Evolutionary conservation across 2,888 invertebrate species (phyloP).

Genomic region (Rhingia campestris): DNA sequence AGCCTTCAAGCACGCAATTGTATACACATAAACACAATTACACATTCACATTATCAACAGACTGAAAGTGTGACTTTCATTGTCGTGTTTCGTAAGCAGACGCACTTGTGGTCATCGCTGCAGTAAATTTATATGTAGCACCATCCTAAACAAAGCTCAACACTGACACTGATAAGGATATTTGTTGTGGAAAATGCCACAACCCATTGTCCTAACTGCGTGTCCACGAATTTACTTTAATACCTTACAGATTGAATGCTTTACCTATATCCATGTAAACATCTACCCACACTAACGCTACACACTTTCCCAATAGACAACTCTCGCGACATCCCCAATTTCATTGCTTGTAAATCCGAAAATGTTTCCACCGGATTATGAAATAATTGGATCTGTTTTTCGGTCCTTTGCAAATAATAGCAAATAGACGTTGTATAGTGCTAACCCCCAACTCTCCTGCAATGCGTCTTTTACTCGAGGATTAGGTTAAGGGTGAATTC

Average conservation of each 20-base stretch:
- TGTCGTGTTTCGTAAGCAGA: slow-evolving; percentile 6
- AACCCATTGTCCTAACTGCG: slow-evolving; percentile 23
- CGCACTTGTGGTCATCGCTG: slow-evolving; percentile 24
- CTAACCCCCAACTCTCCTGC: neutral
- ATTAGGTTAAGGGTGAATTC: slow-evolving; percentile 41
- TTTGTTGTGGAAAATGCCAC: slow-evolving; percentile 16
- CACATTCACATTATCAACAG: neutral
- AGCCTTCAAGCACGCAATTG: neutral
- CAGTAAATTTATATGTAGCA: neutral
- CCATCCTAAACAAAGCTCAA: slow-evolving; percentile 20
- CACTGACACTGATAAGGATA: slow-evolving; percentile 36
- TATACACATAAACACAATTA: neutral
- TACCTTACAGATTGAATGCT: slow-evolving; percentile 41
- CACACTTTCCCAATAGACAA: slow-evolving; percentile 56
- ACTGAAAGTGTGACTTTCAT: slow-evolving; percentile 16
- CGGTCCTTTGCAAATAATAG: slow-evolving; percentile 55
- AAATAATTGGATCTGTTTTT: slow-evolving; percentile 71
- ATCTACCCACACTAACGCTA: neutral
- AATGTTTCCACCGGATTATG: slow-evolving; percentile 73
- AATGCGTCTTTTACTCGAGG: slow-evolving; percentile 32
- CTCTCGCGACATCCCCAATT: slow-evolving; percentile 63
- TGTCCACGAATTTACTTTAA: slow-evolving; percentile 50
- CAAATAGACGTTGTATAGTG: slow-evolving; percentile 28
- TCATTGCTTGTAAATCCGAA: slow-evolving; percentile 71
- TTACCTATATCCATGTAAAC: slow-evolving; percentile 5